Base-by-base conservation (phyloP, 2,888 invertebrate species). In the Himalopsyche kuldschensis region DNA sequence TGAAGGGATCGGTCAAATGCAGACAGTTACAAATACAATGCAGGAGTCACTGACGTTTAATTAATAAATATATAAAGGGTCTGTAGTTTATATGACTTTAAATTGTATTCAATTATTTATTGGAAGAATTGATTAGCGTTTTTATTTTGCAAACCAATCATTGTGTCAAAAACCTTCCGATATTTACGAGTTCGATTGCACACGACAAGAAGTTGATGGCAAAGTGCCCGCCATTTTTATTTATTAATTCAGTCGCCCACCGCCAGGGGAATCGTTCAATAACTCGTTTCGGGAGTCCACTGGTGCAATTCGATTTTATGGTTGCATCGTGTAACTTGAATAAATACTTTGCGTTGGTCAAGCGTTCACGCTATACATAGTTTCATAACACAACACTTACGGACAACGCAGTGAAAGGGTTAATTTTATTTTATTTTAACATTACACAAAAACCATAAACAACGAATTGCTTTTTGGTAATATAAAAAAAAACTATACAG, bases 241-340 rank as follows among this genome's bases (percentile, higher is more conserved):
- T 84, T 82, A 82, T 84, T 84, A 84, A 82, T 82, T 80, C 80
- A 79, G 47, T 46, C 46, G 63, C 55, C 32, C 75, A 69, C 69
- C 48, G 75, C 82, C 75, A 35, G 32, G 84, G 84, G 82, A 82
- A 78, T 63, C 79, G 81, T 85, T 79, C 85, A 83, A 85, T 85
- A 83, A 83, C 83, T 78, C 79, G 80, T 85, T 85, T 76, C 69
- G 41, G 82, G 77, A 24, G 78, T 55, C 75, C 81, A 63, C 31
- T 76, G 69, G 83, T 83, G 85, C 83, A 76, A 81, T 85, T 85
- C 83, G 83, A 82, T 84, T 84, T 84, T 80, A 82, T 75, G 76
- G 48, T n/a, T 32, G 80, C 78, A 32, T 81, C 79, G 75, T 55
- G 55, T 55, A 55, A 20, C 55, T 55, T 55, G 55, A 55, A 55